Base-by-base conservation (phyloP, 2,797 vertebrate species). In the Eptatretus atami region DNA sequence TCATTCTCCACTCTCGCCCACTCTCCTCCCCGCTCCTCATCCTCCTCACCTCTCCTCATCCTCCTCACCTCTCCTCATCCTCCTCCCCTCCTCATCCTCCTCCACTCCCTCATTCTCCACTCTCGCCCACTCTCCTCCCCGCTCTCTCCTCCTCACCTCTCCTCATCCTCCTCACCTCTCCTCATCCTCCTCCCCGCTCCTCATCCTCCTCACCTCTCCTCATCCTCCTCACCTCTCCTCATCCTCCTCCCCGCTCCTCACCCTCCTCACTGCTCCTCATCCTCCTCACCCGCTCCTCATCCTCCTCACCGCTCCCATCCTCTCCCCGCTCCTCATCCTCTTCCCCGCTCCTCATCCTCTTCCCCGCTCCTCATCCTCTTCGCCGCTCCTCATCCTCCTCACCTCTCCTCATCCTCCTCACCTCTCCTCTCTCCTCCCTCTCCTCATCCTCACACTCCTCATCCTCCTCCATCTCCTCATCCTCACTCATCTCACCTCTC, bases 181-280 rank as follows among this genome's bases (percentile, higher is more conserved):
- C 6, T 15, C 54, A 57, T 3, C 5, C 14, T 6, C 54, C 6
- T 15, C 54, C 14, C 54, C 54, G 15, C 5, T 15, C 13, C 54
- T 3, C 54, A 1, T 10, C 53, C 8, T 9, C 3, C 6, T 55
- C 10, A 65, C 84, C 86, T 69, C 74, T 92, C 90, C 69, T 86
- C 83, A 0, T 88, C 88, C 74, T 96, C 95, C 65, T 96, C 90
- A 66, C 75, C 80, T 69, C 86, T 95, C 64, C 86, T 94, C 72
- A 96, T 94, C 63, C 94, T 86, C 12, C 90, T 88, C 1, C 86
- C 95, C 67, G n/a, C n/a, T 87, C 95, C 71, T 96, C 90, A 64
- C 53, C 94, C 90, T 0, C 0, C 77, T 64, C 1, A 84, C n/a
- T 57, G 13, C 54, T 15, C 54, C 13, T 14, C 13, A 57, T 3